Evolutionary conservation across 2,888 invertebrate genomes (phyloP).

Genomic region (Drosophila seclusa): DNA sequence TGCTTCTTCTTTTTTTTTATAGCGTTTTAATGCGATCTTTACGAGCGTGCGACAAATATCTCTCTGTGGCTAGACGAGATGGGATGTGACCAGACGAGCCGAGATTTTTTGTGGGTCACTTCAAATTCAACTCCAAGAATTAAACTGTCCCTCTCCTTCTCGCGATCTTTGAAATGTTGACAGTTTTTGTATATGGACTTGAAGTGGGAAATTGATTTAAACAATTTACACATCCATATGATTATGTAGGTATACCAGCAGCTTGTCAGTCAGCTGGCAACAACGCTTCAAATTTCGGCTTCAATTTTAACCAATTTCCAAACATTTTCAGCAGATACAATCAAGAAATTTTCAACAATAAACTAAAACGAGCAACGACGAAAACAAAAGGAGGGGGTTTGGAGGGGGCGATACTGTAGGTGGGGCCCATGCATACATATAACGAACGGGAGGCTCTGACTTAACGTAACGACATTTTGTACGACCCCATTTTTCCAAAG

Average conservation of each 20-base stretch:
- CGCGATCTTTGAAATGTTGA: not conserved
- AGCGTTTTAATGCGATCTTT: slow-evolving; percentile 74
- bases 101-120: slow-evolving; percentile 46
- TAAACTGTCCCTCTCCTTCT: not conserved
- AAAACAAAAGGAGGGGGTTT: not conserved
- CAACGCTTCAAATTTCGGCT: slow-evolving; percentile 20
- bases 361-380: slow-evolving; percentile 51
- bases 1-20: slow-evolving; percentile 39
- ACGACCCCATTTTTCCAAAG: slow-evolving; percentile 81
- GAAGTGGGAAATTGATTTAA: slow-evolving; percentile 11
- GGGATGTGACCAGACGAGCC: slow-evolving; percentile 9
- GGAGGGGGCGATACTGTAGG: not conserved
- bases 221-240: not conserved
- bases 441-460: slow-evolving; percentile 12
- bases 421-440: not conserved
- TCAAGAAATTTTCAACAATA: slow-evolving; percentile 69
- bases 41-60: slow-evolving; percentile 70
- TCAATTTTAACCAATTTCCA: slow-evolving; percentile 57
- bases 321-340: slow-evolving; percentile 60
- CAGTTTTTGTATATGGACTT: not conserved
- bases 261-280: slow-evolving; percentile 26
- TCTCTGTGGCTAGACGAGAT: slow-evolving; percentile 31
- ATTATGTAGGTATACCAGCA: not conserved
- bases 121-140: not conserved
- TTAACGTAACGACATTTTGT: slow-evolving; percentile 77